A percentile compares a stretch with the other conserved stretches of the same genome.
phyloP scores from a whole-genome alignment of 2,888 invertebrate species.

The Aspidiotus rigidus region DNA sequence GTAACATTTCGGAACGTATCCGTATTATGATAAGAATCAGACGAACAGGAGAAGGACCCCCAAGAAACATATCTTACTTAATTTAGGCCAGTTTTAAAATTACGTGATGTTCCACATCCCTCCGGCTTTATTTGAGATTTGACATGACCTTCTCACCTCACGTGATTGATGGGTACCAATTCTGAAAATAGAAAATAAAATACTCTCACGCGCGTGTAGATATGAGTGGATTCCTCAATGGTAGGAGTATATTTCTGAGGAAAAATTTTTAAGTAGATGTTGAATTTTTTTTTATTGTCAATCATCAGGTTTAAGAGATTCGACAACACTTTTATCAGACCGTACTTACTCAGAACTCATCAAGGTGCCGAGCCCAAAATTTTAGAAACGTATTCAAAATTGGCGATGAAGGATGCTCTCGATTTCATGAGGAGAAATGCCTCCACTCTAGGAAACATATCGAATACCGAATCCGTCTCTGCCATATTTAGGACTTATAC shows the following conservation, averaged over 20 bases:
- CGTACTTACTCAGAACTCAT: slow-evolving; percentile 72
- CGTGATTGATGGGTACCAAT: too few species aligned
- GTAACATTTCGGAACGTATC: too few species aligned
- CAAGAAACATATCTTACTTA: too few species aligned
- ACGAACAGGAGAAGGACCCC: too few species aligned
- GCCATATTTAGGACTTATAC: slow-evolving; percentile 84
- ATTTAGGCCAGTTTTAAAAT: too few species aligned
- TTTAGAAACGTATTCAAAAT: slow-evolving; percentile 83
- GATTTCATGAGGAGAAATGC: slow-evolving; percentile 82
- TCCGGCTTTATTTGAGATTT: too few species aligned
- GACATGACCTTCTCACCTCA: too few species aligned
- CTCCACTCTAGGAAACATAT: slow-evolving; percentile 69
- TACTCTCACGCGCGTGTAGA: too few species aligned
- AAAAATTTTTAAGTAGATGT: not conserved
- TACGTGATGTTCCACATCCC: too few species aligned
- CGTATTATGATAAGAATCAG: too few species aligned
- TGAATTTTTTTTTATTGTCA: too few species aligned
- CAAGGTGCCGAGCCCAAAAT: slow-evolving; percentile 87
- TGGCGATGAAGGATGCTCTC: slow-evolving; percentile 89
- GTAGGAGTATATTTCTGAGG: not conserved
- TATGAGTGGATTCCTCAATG: not conserved
- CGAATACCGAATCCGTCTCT: slow-evolving; percentile 82
- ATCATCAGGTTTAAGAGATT: slow-evolving; percentile 72
- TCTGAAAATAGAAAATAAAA: too few species aligned
- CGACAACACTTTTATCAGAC: slow-evolving; percentile 87